Evolutionary conservation across 2,888 invertebrate genomes (phyloP).

Genomic region (Sympetrum striolatum): DNA sequence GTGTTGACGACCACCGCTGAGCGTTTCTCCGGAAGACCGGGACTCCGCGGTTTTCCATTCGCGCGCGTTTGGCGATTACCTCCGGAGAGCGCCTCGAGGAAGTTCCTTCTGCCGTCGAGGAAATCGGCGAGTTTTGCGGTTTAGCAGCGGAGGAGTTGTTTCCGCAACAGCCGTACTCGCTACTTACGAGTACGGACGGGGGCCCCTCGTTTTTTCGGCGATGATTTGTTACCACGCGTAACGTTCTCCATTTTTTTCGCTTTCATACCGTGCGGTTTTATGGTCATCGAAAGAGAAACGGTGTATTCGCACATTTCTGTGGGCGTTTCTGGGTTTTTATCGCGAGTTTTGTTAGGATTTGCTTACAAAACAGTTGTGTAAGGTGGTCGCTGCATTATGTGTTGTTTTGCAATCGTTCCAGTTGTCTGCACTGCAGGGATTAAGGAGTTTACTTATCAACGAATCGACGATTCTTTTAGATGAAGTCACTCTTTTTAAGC

Average conservation of each 20-base stretch:
- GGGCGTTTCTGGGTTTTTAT: neutral
- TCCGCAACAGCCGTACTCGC: neutral
- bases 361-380: neutral
- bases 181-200: neutral
- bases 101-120: neutral
- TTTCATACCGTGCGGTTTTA: neutral
- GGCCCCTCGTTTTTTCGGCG: neutral
- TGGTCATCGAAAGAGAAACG: neutral
- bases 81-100: neutral
- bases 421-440: neutral
- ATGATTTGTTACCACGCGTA: neutral
- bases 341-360: neutral
- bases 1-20: neutral
- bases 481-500: too few species aligned
- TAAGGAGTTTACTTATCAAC: too few species aligned
- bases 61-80: neutral
- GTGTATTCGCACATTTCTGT: neutral
- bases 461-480: too few species aligned
- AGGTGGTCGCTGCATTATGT: neutral
- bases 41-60: neutral
- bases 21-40: neutral
- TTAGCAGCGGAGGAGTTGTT: neutral
- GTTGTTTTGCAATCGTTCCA: neutral
- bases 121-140: neutral
- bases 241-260: neutral